Conservation (phyloP, 1,140 invertebrate species). For the Rhopalosiphum padi region DNA sequence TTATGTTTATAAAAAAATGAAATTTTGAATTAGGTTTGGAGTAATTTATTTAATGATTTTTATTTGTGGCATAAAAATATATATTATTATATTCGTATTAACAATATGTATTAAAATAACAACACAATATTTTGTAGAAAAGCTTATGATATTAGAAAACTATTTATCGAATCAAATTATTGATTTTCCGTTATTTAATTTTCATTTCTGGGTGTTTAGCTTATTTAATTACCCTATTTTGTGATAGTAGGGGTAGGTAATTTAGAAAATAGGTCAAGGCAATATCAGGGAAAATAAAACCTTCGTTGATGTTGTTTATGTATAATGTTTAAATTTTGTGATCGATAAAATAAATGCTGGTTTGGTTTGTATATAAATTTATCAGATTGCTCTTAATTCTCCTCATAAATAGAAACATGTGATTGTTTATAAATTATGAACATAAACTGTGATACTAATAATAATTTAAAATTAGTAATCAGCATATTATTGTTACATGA, state of each 20-base stretch:
- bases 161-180: background rate
- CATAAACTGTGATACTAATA: background rate
- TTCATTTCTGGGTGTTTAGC: background rate
- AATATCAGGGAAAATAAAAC: slow-evolving; percentile 20
- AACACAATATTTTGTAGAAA: background rate
- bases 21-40: background rate
- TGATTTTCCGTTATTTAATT: background rate
- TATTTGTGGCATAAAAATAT: background rate
- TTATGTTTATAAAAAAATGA: too few species aligned
- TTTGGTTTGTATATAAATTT: background rate
- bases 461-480: background rate
- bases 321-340: background rate
- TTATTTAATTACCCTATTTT: slow-evolving; percentile 23
- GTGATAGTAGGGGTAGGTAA: background rate
- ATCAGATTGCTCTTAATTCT: background rate
- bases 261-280: slow-evolving; percentile 28
- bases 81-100: background rate
- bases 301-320: background rate
- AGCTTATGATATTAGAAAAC: background rate
- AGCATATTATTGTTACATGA: background rate
- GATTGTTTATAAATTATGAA: background rate
- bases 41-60: background rate
- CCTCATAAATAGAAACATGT: background rate
- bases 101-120: background rate
- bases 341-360: background rate